phyloP scores from a whole-genome alignment of 92 coral and sea anemone genomes.

The Siderastrea siderea region DNA sequence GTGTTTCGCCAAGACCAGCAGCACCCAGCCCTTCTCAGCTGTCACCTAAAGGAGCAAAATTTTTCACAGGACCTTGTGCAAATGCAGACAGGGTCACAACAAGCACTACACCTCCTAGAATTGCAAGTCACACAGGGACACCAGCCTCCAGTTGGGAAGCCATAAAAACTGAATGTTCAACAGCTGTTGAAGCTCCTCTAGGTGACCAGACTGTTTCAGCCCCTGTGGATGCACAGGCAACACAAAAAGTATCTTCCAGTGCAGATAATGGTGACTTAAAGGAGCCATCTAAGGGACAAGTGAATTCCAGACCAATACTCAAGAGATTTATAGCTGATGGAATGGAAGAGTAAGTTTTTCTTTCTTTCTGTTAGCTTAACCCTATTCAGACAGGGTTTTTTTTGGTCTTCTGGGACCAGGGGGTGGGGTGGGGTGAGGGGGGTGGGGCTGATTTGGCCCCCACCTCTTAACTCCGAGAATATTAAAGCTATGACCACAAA shows the following conservation, averaged over 20 bases:
- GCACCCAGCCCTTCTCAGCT: constrained; percentile 23
- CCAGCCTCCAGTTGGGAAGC: constrained; percentile 8
- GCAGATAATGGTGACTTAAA: neutral
- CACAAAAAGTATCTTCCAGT: neutral
- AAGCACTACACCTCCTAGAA: neutral
- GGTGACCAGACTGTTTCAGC: neutral
- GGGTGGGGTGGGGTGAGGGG: too few species aligned
- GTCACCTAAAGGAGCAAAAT: constrained; percentile 14
- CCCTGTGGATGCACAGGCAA: constrained; percentile 8
- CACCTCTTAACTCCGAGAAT: too few species aligned
- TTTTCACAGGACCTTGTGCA: neutral
- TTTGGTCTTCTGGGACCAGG: too few species aligned
- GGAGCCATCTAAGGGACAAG: neutral
- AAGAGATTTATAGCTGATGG: constrained; percentile 95
- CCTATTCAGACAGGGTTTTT: too few species aligned
- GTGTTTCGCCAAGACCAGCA: neutral
- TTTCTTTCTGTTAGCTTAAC: neutral
- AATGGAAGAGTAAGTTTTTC: constrained; percentile 94
- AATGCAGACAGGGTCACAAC: neutral
- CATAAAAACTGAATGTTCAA: neutral
- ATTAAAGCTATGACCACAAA: too few species aligned
- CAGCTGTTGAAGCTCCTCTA: neutral
- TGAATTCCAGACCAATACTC: constrained; percentile 67
- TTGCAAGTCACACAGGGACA: neutral
- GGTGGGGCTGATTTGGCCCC: too few species aligned